Evolutionary conservation across 2,113 vertebrate species (phyloP).

Genomic region (Acinonyx jubatus): DNA sequence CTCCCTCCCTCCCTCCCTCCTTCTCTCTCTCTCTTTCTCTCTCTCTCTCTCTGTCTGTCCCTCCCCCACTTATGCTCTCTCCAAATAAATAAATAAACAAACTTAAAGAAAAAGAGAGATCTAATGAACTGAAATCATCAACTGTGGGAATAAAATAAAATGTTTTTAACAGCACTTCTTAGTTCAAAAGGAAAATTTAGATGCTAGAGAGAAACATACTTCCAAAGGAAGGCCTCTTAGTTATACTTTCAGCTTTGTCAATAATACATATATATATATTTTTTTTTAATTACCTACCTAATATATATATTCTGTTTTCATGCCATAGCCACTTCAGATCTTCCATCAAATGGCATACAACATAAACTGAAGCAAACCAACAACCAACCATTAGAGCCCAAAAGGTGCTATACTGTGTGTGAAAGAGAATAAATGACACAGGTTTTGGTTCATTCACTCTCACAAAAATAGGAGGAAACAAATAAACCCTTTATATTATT

Average conservation of each 20-base stretch:
- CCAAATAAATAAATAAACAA: too few species aligned
- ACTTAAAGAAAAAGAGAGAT: neutral
- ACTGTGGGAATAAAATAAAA: slow-evolving; percentile 5
- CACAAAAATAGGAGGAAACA: slow-evolving; percentile 61
- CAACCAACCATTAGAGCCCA: slow-evolving; percentile 86
- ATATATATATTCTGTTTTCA: slow-evolving; percentile 79
- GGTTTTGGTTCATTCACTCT: slow-evolving; percentile 49
- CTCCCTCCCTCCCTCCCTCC: too few species aligned
- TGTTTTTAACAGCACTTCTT: neutral
- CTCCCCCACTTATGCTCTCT: too few species aligned
- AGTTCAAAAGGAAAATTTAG: slow-evolving; percentile 23
- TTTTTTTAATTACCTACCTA: slow-evolving; percentile 85
- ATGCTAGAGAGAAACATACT: neutral
- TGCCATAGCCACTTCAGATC: slow-evolving; percentile 83
- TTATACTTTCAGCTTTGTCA: neutral
- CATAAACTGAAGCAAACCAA: slow-evolving; percentile 85
- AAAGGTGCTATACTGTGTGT: slow-evolving; percentile 87
- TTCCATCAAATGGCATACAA: slow-evolving; percentile 82
- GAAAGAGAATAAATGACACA: slow-evolving; percentile 5
- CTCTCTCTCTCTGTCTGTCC: too few species aligned
- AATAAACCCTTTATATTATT: neutral
- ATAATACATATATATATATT: neutral
- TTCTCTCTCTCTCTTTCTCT: too few species aligned
- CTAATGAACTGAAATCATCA: neutral
- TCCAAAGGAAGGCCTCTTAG: neutral